Evolutionary conservation across 2,888 invertebrate genomes (phyloP).

Genomic region (Metallyticus violacea): DNA sequence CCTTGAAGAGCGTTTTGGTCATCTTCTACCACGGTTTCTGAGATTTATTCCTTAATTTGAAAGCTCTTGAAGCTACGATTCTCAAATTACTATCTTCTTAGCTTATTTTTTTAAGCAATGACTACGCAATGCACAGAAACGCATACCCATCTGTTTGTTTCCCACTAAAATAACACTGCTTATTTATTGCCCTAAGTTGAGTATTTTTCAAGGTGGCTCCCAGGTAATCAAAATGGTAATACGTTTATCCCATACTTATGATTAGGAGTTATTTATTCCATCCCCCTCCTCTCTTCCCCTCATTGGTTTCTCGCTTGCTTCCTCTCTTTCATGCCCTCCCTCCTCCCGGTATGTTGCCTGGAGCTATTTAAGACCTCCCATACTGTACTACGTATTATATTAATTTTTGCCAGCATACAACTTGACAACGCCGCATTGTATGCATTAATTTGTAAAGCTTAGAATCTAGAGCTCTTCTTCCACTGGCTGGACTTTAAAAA

Average conservation of each 20-base stretch:
- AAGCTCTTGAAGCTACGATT: no score
- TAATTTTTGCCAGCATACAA: constrained; percentile 6
- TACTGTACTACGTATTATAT: constrained; percentile 14
- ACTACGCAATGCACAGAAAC: no score
- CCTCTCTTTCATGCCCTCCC: no score
- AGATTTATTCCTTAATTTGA: no score
- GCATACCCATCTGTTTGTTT: no score
- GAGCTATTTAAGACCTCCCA: constrained; percentile 19
- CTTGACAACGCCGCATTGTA: constrained; percentile 10
- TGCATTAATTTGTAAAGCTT: constrained; percentile 19
- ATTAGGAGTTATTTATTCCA: background rate
- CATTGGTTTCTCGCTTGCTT: background rate
- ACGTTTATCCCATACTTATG: constrained; percentile 6
- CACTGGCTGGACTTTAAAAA: background rate
- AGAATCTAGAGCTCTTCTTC: constrained; percentile 6
- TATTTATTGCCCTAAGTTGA: background rate
- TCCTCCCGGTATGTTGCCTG: no score
- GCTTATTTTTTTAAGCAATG: no score
- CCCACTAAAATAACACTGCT: background rate
- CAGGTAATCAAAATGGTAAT: constrained; percentile 2
- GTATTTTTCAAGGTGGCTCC: background rate
- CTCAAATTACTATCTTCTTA: no score
- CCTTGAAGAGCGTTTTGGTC: no score
- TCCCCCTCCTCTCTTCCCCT: background rate
- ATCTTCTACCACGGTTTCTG: no score